Conservation (phyloP, 2,113 vertebrate species). For the Python bivittatus region DNA sequence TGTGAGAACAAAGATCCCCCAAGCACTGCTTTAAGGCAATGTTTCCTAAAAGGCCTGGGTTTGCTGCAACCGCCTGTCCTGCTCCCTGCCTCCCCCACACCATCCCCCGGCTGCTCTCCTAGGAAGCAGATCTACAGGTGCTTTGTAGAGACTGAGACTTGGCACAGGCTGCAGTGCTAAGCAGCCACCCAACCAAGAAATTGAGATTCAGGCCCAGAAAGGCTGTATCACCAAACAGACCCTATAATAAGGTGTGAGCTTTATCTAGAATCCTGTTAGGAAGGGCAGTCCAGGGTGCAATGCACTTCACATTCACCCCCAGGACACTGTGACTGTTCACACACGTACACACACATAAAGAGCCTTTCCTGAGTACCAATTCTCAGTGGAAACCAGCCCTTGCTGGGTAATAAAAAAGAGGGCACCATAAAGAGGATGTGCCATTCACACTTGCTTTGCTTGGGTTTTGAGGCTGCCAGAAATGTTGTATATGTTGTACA, state of each 20-base stretch:
- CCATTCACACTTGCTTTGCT: neutral
- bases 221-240: neutral
- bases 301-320: too few species aligned
- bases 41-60: neutral
- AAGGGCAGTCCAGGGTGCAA: neutral
- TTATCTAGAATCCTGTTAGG: neutral
- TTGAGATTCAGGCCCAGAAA: too few species aligned
- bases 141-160: neutral
- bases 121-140: neutral
- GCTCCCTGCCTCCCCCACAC: too few species aligned
- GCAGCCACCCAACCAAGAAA: neutral
- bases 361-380: neutral
- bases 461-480: neutral
- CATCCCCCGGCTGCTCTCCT: neutral
- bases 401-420: neutral
- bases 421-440: neutral
- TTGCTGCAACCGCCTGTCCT: neutral
- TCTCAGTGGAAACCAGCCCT: neutral
- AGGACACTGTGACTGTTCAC: too few species aligned
- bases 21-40: too few species aligned
- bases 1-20: neutral
- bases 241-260: neutral
- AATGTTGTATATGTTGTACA: neutral
- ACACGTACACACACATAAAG: neutral
- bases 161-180: neutral